phyloP scores from a whole-genome alignment of 2,888 invertebrate species.

The Latrodectus hesperus region DNA sequence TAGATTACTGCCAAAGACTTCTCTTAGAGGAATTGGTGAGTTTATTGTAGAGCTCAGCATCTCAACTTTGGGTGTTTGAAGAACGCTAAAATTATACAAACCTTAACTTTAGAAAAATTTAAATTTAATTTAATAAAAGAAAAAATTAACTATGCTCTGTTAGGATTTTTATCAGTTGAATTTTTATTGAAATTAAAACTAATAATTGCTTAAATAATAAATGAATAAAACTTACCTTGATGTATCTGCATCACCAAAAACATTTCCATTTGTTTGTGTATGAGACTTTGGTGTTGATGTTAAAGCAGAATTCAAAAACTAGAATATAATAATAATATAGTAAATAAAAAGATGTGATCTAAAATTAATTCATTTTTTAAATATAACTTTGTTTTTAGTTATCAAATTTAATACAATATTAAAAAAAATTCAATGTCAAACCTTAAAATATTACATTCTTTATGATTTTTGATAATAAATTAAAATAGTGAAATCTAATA shows the following conservation, averaged over 20 bases:
- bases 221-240: slow-evolving; percentile 31
- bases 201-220: no score
- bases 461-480: no score
- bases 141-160: neutral
- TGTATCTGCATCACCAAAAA: slow-evolving; percentile 21
- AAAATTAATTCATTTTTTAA: neutral
- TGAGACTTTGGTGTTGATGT: slow-evolving; percentile 74
- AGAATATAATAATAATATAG: slow-evolving; percentile 59
- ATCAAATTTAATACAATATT: neutral
- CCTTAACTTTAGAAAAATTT: neutral
- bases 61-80: slow-evolving; percentile 52
- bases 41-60: slow-evolving; percentile 28
- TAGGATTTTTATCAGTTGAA: neutral
- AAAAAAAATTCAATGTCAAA: neutral
- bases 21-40: slow-evolving; percentile 46
- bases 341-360: neutral
- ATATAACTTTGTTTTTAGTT: neutral
- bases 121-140: neutral
- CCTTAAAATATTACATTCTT: neutral
- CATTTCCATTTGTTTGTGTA: slow-evolving; percentile 15
- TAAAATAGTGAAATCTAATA: no score
- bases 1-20: slow-evolving; percentile 11
- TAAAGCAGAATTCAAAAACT: slow-evolving; percentile 75
- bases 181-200: neutral
- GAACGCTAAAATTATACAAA: slow-evolving; percentile 25